Percentiles rank a stretch among this genome's conserved stretches.
Evolutionary conservation across 2,113 vertebrate species (phyloP).

Genomic region (Apteryx mantelli): DNA sequence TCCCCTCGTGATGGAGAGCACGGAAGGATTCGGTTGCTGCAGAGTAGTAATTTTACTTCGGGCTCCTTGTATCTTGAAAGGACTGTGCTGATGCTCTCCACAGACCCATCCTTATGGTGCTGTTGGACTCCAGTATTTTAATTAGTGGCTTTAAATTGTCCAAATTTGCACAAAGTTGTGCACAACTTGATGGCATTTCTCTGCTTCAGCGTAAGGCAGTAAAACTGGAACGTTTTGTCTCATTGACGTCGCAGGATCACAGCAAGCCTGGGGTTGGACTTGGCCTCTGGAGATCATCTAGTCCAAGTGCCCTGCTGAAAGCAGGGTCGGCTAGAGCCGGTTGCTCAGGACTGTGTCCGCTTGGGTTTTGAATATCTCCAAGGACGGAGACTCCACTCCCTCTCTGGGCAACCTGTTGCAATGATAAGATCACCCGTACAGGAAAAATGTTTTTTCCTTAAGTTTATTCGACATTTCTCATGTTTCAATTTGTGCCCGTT

Average conservation of each 20-base stretch:
- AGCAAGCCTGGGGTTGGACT: neutral
- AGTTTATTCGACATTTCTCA: neutral
- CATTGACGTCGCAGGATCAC: neutral
- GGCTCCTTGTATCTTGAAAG: neutral
- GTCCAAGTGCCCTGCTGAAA: neutral
- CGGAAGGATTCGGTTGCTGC: fast-evolving
- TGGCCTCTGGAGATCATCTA: neutral
- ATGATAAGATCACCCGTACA: too few species aligned
- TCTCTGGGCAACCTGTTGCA: too few species aligned
- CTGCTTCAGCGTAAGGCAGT: neutral
- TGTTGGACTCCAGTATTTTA: fast-evolving
- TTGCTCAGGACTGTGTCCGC: neutral
- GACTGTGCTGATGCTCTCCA: fast-evolving
- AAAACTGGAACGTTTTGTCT: neutral
- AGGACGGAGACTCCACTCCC: neutral
- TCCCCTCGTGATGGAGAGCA: fast-evolving
- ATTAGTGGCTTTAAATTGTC: neutral
- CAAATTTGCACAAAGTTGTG: neutral
- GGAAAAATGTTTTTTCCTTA: neutral
- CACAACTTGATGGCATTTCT: neutral
- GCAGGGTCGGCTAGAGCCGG: neutral
- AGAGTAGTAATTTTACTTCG: neutral
- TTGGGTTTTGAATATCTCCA: neutral
- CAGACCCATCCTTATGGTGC: neutral
- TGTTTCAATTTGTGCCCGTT: neutral